Evolutionary conservation across 2,797 vertebrate species (phyloP).

Genomic region (Clarias laeviceps): DNA sequence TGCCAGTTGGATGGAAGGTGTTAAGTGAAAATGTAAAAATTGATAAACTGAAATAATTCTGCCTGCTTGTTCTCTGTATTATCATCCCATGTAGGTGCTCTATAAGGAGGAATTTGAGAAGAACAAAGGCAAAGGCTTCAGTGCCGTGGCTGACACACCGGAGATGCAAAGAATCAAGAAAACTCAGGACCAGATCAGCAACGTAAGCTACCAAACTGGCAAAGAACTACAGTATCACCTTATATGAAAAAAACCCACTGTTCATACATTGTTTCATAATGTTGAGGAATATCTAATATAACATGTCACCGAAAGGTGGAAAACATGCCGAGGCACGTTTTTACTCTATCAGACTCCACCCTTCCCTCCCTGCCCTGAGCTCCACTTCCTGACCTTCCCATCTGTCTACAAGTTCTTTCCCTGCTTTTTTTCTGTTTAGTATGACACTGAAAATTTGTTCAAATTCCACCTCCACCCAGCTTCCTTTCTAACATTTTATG

Average conservation of each 20-base stretch:
- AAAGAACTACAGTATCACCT: background rate
- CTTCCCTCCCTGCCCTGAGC: conserved; percentile 46
- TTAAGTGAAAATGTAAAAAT: background rate
- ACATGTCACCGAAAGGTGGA: background rate
- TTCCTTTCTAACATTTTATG: background rate
- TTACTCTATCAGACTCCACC: conserved; percentile 45
- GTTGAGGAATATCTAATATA: background rate
- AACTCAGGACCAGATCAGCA: conserved; percentile 96
- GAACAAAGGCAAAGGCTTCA: conserved; percentile 94
- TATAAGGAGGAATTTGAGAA: conserved; percentile 99
- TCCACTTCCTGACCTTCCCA: conserved; percentile 8
- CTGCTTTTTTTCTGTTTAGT: background rate
- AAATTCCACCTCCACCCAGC: background rate
- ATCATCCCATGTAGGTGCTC: conserved; percentile 76
- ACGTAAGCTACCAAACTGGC: conserved; percentile 75
- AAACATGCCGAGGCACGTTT: conserved; percentile 18
- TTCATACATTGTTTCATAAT: background rate
- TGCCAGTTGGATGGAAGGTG: background rate
- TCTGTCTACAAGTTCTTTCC: conserved; percentile 4
- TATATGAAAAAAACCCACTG: background rate
- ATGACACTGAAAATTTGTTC: background rate
- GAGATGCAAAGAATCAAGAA: conserved; percentile 95
- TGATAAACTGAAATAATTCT: background rate
- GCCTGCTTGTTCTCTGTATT: conserved; percentile 12
- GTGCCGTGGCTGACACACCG: conserved; percentile 89